phyloP scores from a whole-genome alignment of 2,113 vertebrate genomes.

The Xyrauchen texanus region DNA sequence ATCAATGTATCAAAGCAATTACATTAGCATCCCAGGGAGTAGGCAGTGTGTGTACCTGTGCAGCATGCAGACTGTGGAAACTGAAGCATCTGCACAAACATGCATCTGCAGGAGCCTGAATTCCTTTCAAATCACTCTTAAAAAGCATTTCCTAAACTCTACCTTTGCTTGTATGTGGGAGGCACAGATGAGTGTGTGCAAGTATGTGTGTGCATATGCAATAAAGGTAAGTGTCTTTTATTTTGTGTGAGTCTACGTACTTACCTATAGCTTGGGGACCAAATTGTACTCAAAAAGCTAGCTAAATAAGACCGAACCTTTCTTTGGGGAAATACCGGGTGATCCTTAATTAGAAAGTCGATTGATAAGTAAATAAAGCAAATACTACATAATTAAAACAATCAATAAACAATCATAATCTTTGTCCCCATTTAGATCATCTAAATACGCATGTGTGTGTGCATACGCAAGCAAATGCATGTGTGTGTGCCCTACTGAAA shows the following conservation, averaged over 20 bases:
- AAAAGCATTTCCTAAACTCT: constrained; percentile 27
- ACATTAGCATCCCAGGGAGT: constrained; percentile 50
- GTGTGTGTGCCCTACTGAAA: not conserved
- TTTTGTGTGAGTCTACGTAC: no score
- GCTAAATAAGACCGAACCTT: no score
- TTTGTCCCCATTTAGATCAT: no score
- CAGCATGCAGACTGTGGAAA: no score
- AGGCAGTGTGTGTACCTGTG: no score
- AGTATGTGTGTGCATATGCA: constrained; percentile 18
- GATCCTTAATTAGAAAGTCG: no score
- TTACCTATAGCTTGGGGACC: no score
- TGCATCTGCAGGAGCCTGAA: constrained; percentile 18
- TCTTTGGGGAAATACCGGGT: no score
- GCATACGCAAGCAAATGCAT: not conserved
- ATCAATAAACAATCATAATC: no score
- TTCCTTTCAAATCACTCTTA: constrained; percentile 6
- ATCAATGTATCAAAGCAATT: constrained; percentile 77
- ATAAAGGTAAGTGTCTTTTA: not conserved
- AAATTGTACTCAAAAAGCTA: no score
- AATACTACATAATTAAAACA: no score
- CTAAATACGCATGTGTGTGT: constrained; percentile 31
- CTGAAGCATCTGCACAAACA: constrained; percentile 29
- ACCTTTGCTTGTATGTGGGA: constrained; percentile 23
- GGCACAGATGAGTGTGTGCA: not conserved
- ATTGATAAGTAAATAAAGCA: no score